A percentile compares a stretch with the other conserved stretches of the same genome.
Conservation (phyloP, 2,113 vertebrate genomes). For the Romanogobio albipinnatus region DNA sequence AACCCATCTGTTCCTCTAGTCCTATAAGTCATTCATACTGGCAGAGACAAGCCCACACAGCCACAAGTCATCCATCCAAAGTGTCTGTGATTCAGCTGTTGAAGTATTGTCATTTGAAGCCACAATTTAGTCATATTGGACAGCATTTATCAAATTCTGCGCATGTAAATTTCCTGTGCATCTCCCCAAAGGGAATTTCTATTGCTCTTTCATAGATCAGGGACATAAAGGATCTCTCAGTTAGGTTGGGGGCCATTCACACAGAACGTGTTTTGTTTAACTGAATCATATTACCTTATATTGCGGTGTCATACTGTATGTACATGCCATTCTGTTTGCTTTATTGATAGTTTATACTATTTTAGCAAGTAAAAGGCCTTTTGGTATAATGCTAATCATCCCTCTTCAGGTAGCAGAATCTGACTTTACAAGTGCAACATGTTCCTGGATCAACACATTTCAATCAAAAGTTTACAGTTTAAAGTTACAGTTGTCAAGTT, state of each 20-base stretch:
- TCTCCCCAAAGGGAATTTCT: neutral
- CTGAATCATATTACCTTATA: neutral
- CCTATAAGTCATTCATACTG: conserved; percentile 55
- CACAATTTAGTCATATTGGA: neutral
- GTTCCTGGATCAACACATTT: too few relatives aligned
- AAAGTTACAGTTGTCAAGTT: too few relatives aligned
- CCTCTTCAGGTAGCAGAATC: too few relatives aligned
- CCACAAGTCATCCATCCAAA: conserved; percentile 48
- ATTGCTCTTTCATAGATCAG: neutral
- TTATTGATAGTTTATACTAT: too few relatives aligned
- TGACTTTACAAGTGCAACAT: too few relatives aligned
- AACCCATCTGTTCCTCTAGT: conserved; percentile 53
- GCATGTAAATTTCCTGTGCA: neutral
- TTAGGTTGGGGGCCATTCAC: too few relatives aligned
- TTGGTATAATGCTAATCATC: too few relatives aligned
- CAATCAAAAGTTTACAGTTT: too few relatives aligned
- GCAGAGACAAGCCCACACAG: conserved; percentile 47
- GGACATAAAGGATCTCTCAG: neutral
- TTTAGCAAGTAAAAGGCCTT: too few relatives aligned
- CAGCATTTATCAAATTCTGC: neutral
- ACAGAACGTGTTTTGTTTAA: neutral
- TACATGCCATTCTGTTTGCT: too few relatives aligned
- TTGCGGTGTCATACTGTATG: too few relatives aligned
- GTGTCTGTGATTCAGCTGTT: conserved; percentile 41
- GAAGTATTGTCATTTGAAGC: conserved; percentile 14